Conservation (phyloP, 2,797 vertebrate species). For the Basileuterus tristriatus region DNA sequence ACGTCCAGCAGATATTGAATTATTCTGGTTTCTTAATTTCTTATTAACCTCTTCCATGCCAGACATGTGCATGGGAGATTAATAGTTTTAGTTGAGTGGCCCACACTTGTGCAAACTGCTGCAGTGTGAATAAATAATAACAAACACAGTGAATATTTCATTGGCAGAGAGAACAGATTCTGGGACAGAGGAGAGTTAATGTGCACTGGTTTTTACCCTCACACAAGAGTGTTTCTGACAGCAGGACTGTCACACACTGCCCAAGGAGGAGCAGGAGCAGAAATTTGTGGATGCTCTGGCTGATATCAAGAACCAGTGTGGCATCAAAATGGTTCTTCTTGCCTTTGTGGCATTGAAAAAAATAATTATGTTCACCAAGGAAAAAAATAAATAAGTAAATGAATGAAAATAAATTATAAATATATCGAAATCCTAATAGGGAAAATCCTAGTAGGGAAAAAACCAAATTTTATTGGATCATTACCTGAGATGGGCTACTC, state of each 20-base stretch:
- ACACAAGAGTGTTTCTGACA: background rate
- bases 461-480: background rate
- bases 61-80: background rate
- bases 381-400: background rate
- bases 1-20: background rate
- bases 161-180: background rate
- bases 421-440: background rate
- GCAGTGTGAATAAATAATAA: background rate
- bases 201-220: background rate
- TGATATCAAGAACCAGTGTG: background rate
- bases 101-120: background rate
- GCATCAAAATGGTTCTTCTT: background rate
- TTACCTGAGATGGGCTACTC: background rate
- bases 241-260: background rate
- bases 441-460: background rate
- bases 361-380: background rate
- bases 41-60: background rate
- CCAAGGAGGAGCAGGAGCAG: background rate
- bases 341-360: background rate
- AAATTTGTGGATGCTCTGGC: background rate
- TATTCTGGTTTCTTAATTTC: background rate
- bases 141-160: background rate
- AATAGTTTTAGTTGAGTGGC: background rate
- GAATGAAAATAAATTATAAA: background rate
- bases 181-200: background rate